Evolutionary conservation across 2,113 vertebrate genomes (phyloP).

Genomic region (Charina bottae): DNA sequence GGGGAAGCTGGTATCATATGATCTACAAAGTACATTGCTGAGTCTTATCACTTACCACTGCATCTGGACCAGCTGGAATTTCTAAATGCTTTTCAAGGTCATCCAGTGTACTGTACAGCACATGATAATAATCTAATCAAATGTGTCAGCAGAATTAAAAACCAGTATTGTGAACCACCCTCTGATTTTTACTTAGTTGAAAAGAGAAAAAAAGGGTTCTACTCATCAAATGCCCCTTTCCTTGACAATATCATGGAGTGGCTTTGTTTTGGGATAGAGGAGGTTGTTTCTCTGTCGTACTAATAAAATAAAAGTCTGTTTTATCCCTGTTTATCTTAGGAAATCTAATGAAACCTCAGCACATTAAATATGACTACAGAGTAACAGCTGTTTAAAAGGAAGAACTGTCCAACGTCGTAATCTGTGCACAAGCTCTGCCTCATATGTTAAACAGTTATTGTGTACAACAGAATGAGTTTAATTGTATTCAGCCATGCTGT

Average conservation of each 20-base stretch:
- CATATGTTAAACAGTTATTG: slow-evolving; percentile 71
- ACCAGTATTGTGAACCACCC: background rate
- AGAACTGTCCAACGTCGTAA: slow-evolving; percentile 44
- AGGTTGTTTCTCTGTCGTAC: slow-evolving; percentile 28
- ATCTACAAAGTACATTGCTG: background rate
- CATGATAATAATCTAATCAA: background rate
- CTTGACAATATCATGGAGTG: slow-evolving; percentile 20
- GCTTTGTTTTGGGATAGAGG: background rate
- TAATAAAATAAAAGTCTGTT: slow-evolving; percentile 45
- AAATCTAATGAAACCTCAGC: slow-evolving; percentile 49
- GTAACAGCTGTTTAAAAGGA: slow-evolving; percentile 56
- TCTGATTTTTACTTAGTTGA: background rate
- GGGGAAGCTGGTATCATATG: background rate
- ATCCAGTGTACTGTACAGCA: background rate
- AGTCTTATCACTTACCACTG: background rate
- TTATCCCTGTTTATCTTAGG: slow-evolving; percentile 51
- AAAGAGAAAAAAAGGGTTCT: slow-evolving; percentile 22
- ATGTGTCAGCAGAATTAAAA: background rate
- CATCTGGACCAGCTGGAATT: background rate
- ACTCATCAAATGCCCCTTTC: slow-evolving; percentile 7
- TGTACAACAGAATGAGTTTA: slow-evolving; percentile 65
- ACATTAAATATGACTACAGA: slow-evolving; percentile 44
- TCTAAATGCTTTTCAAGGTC: background rate
- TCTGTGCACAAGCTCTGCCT: slow-evolving; percentile 59
- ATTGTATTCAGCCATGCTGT: slow-evolving; percentile 68